Base-by-base conservation (phyloP, 2,113 vertebrate genomes). In the Stictonetta naevosa region DNA sequence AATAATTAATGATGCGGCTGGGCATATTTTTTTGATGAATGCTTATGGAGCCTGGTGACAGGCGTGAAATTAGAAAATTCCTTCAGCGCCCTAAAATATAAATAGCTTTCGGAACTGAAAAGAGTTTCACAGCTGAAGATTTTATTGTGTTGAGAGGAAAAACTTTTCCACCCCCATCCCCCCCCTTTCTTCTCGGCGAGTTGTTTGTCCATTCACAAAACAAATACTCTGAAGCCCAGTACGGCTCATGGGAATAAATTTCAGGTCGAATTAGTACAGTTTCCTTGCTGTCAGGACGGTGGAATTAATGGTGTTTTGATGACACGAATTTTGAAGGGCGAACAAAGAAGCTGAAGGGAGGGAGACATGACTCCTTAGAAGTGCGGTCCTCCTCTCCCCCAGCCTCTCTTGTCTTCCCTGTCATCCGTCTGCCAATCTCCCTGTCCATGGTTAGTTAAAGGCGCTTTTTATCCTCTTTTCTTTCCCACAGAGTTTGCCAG, bases 401-500 rank as follows among this genome's bases (percentile, higher is more conserved):
- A 97, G 98, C 98, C 98, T 98, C 98, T 98, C 98, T 98, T 99
- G 98, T 99, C 98, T 98, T 97, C 96, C 98, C 99, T 99, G 99
- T 99, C 99, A 99, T 99, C 99, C 98, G 98, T 99, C 99, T 99
- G 99, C 99, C 99, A 99, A 99, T 99, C 99, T 99, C 98, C 98
- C 98, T 98, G 99, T 99, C 99, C 99, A 99, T 99, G 98, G 98
- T 98, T 98, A 98, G 98, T 98, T 99, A 98, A 98, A 98, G 98
- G 97, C 98, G 98, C 98, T 98, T 99, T 99, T 99, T 98, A 99
- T 99, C 98, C 98, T 96, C 98, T 98, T 98, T 99, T 98, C 99
- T 99, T 99, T 99, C 99, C 99, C 99, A 99, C 99, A 99, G 99
- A 99, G 99, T 99, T 99, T 99, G 99, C 99, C 99, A 99, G 99